Percentiles rank a stretch among this genome's conserved stretches.
Conservation (phyloP, 2,888 invertebrate species). For the Dynastes tityus region DNA sequence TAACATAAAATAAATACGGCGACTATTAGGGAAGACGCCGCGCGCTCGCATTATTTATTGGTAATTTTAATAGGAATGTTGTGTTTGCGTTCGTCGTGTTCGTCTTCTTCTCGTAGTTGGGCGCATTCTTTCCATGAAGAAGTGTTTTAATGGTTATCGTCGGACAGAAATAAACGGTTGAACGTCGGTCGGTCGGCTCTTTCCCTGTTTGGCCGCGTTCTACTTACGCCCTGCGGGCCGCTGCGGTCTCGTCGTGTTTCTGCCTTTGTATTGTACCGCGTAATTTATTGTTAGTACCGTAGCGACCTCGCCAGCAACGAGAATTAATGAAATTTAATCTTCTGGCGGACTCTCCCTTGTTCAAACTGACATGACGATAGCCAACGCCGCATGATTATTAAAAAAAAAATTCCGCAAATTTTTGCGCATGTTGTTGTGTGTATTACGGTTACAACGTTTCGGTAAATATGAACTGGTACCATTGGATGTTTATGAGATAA, state of each 20-base stretch:
- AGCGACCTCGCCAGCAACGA: background rate
- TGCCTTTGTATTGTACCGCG: background rate
- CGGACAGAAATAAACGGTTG: constrained; percentile 5
- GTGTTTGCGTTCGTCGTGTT: background rate
- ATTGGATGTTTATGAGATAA: background rate
- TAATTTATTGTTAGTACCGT: constrained; percentile 25
- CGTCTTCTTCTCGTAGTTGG: background rate
- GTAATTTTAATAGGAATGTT: constrained; percentile 29
- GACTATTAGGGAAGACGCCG: background rate
- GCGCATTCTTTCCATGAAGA: background rate
- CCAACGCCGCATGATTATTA: constrained; percentile 1
- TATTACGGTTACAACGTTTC: background rate
- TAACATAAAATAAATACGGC: background rate
- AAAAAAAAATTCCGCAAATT: constrained; percentile 7
- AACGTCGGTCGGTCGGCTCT: background rate
- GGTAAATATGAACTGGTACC: background rate
- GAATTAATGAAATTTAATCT: constrained; percentile 29
- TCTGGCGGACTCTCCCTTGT: background rate
- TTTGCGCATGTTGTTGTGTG: background rate
- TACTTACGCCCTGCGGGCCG: background rate
- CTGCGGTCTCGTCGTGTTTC: constrained; percentile 3
- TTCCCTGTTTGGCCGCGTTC: background rate
- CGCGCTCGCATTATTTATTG: constrained; percentile 13
- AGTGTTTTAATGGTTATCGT: constrained; percentile 17
- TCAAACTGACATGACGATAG: constrained; percentile 1